Evolutionary conservation across 2,113 vertebrate species (phyloP).

Genomic region (Muscicapa adusta): DNA sequence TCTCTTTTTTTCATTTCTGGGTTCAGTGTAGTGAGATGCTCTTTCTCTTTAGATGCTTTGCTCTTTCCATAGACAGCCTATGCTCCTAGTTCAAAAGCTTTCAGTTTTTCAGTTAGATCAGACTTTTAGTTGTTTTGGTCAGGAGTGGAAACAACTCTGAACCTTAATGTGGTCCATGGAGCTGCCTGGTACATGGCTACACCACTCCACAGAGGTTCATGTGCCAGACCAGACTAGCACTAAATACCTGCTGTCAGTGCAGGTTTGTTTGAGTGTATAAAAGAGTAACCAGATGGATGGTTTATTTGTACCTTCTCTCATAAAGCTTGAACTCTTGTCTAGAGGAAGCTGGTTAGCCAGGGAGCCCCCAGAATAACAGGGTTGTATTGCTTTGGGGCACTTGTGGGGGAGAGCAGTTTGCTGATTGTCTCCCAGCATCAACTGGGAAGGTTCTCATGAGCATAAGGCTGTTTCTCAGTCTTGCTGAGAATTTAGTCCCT

Average conservation of each 20-base stretch:
- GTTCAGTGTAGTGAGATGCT: neutral
- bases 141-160: neutral
- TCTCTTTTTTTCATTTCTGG: neutral
- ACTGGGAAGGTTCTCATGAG: neutral
- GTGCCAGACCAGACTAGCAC: neutral
- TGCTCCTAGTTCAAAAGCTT: neutral
- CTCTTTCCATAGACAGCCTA: neutral
- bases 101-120: neutral
- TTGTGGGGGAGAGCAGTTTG: neutral
- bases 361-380: neutral
- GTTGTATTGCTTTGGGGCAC: neutral
- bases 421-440: neutral
- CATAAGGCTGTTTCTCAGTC: neutral
- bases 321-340: neutral
- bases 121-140: neutral
- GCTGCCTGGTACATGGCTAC: neutral
- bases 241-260: neutral
- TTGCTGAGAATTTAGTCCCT: neutral
- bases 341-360: neutral
- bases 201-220: neutral
- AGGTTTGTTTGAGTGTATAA: neutral
- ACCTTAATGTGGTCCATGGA: fast-evolving
- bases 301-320: neutral
- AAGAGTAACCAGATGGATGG: neutral
- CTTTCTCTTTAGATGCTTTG: neutral